A percentile compares a stretch with the other conserved stretches of the same genome.
Conservation (phyloP, 2,888 invertebrate species). For the Scaptomyza flava region DNA sequence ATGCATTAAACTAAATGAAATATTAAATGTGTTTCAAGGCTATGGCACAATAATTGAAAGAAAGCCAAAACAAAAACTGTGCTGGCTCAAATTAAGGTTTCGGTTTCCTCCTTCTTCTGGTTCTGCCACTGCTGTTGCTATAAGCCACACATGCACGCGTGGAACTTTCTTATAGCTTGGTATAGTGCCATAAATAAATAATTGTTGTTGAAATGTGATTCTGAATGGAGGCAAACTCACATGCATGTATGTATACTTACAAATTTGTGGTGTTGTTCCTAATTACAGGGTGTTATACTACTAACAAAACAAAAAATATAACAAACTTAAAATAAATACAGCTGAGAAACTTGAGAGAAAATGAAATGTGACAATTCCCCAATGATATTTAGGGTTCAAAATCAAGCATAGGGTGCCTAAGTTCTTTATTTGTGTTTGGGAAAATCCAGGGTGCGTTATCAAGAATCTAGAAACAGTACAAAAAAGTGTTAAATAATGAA, state of each 20-base stretch:
- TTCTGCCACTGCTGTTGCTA: neutral
- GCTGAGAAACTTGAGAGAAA: neutral
- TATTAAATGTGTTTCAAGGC: slow-evolving; percentile 72
- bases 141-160: slow-evolving; percentile 16
- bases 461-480: neutral
- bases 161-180: too few relatives aligned
- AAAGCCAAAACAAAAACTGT: slow-evolving; percentile 58
- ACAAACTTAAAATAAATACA: neutral
- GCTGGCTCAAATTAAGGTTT: slow-evolving; percentile 47
- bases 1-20: slow-evolving; percentile 48
- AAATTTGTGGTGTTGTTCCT: neutral
- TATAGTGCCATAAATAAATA: slow-evolving; percentile 41
- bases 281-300: slow-evolving; percentile 20
- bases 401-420: neutral
- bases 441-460: neutral
- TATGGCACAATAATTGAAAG: slow-evolving; percentile 35
- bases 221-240: slow-evolving; percentile 16
- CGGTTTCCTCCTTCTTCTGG: slow-evolving; percentile 2
- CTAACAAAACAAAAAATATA: neutral
- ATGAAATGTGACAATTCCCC: neutral
- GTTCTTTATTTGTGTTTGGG: neutral
- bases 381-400: neutral
- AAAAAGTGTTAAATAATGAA: too few relatives aligned
- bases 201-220: slow-evolving; percentile 28
- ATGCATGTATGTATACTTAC: neutral